Evolutionary conservation across 1,140 invertebrate genomes (phyloP).

Genomic region (Drosophila tsacasi): DNA sequence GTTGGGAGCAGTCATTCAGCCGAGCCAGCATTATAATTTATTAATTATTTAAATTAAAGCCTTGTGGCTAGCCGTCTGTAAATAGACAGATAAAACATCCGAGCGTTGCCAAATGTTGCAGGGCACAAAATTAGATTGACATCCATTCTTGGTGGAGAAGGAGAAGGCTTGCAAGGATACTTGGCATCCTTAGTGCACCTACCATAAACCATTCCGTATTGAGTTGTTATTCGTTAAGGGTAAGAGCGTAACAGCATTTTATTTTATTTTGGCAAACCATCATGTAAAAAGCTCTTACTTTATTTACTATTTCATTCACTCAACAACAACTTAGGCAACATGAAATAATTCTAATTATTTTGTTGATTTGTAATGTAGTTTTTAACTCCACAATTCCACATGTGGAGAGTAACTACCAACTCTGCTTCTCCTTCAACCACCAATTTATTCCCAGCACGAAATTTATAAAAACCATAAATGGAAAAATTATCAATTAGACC

Average conservation of each 20-base stretch:
- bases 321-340: not conserved
- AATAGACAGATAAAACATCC: constrained; percentile 46
- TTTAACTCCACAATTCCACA: not conserved
- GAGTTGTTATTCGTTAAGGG: not conserved
- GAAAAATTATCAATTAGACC: constrained; percentile 64
- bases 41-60: constrained; percentile 80
- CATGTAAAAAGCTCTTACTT: not conserved
- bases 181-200: not conserved
- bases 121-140: constrained; percentile 28
- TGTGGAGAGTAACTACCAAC: not conserved
- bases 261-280: not conserved
- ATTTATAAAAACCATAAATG: constrained; percentile 23
- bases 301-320: not conserved
- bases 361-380: no score
- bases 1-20: constrained; percentile 23
- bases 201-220: not conserved
- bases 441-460: constrained; percentile 25
- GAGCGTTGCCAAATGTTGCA: constrained; percentile 13
- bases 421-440: not conserved
- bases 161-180: not conserved
- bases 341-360: no score
- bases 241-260: not conserved
- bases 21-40: constrained; percentile 67
- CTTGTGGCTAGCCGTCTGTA: constrained; percentile 42
- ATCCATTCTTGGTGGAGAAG: constrained; percentile 6